Conservation (phyloP, 2,113 vertebrate genomes). For the Marmota flaviventris region DNA sequence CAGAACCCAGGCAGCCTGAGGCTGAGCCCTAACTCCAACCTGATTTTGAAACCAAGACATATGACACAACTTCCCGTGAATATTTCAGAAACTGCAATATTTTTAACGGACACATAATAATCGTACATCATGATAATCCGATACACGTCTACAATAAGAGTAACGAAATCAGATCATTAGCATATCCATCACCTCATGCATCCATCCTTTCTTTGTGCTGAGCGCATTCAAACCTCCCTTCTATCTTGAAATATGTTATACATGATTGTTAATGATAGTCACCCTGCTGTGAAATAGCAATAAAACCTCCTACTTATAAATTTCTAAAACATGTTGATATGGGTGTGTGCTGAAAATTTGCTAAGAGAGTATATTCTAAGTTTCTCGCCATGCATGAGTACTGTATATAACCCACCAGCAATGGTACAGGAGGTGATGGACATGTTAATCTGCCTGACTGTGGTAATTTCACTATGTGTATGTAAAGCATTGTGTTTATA, state of each 20-base stretch:
- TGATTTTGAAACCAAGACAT: background rate
- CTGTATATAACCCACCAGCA: background rate
- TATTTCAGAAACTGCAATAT: background rate
- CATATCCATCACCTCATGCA: background rate
- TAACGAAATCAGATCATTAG: background rate
- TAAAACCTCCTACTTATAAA: background rate
- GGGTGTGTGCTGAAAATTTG: background rate
- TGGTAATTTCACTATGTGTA: background rate
- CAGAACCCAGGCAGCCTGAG: accelerated
- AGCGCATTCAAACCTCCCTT: background rate
- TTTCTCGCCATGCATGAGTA: background rate
- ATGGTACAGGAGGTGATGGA: background rate
- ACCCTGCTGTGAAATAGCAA: background rate
- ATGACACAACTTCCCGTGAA: background rate
- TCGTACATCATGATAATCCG: background rate
- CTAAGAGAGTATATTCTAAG: background rate
- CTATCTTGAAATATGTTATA: no score
- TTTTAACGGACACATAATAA: background rate
- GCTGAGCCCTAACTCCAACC: background rate
- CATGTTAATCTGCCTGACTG: no score
- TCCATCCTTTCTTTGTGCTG: background rate
- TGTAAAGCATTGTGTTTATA: background rate
- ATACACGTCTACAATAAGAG: no score
- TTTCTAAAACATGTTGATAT: background rate
- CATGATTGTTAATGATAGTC: background rate